phyloP scores from a whole-genome alignment of 2,113 vertebrate genomes.

The Lutjanus erythropterus region DNA sequence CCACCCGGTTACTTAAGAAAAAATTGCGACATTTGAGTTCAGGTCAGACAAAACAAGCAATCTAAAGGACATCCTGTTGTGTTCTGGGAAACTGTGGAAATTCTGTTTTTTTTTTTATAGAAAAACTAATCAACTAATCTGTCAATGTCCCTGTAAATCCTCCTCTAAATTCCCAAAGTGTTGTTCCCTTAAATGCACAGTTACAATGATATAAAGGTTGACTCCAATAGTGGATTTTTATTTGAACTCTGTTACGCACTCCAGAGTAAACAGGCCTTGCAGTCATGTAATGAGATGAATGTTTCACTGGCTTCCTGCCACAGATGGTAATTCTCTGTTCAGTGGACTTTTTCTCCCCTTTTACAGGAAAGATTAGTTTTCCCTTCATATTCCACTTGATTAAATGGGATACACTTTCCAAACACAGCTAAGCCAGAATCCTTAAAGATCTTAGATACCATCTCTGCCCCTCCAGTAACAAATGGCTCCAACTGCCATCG shows the following conservation, averaged over 20 bases:
- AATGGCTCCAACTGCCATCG: not conserved
- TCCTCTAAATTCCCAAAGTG: not conserved
- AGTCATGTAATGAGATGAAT: conserved; percentile 48
- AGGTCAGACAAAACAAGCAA: not conserved
- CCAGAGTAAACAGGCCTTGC: conserved; percentile 36
- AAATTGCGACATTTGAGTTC: no score
- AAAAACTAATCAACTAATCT: not conserved
- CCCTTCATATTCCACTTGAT: conserved; percentile 2
- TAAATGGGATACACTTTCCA: conserved; percentile 23
- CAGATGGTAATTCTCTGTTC: conserved; percentile 35
- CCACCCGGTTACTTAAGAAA: no score
- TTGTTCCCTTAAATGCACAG: conserved; percentile 5
- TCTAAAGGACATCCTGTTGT: not conserved
- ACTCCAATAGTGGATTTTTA: conserved; percentile 31
- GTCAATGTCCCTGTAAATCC: not conserved
- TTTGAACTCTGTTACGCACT: conserved; percentile 48
- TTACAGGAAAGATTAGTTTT: conserved; percentile 26
- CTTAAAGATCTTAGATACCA: not conserved
- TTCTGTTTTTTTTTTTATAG: not conserved
- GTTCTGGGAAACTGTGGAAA: not conserved
- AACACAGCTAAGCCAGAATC: conserved; percentile 16
- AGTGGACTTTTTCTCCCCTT: conserved; percentile 15
- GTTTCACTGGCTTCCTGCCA: conserved; percentile 58
- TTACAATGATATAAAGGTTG: conserved; percentile 5
- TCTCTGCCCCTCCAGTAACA: not conserved